These are phyloP conservation scores for Halictus quadricinctus DNA, from an alignment of 2,888 invertebrate genomes.

Conservation along the genomic window DNA sequence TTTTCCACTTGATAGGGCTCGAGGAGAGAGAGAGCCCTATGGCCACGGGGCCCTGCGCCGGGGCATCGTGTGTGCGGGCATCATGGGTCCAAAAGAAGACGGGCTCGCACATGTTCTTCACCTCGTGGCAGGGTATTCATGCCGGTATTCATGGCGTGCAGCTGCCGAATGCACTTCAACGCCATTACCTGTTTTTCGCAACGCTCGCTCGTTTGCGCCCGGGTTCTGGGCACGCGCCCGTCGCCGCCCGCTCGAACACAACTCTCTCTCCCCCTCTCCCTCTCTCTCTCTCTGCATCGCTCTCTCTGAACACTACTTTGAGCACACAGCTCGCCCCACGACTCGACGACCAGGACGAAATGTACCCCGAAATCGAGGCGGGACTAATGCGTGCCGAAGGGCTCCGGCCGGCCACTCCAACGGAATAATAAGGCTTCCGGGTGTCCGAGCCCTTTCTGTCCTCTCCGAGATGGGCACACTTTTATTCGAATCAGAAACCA, in stretches of 20 bases:
- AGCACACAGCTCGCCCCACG: not conserved
- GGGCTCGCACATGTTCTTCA: slow-evolving; percentile 71
- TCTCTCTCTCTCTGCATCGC: not conserved
- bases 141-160: slow-evolving; percentile 73
- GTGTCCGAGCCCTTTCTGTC: slow-evolving; percentile 20
- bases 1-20: slow-evolving; percentile 68
- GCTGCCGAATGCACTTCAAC: slow-evolving; percentile 78
- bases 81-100: slow-evolving; percentile 69
- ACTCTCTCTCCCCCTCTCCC: not conserved
- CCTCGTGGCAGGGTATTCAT: slow-evolving; percentile 72
- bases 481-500: slow-evolving; percentile 4
- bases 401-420: slow-evolving; percentile 24
- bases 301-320: not conserved
- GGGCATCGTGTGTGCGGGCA: slow-evolving; percentile 63
- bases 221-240: slow-evolving; percentile 65
- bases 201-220: slow-evolving; percentile 63
- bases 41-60: slow-evolving; percentile 12
- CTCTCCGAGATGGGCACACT: not conserved
- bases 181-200: slow-evolving; percentile 76
- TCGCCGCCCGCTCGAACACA: slow-evolving; percentile 9
- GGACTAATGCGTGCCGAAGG: slow-evolving; percentile 44
- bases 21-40: slow-evolving; percentile 28
- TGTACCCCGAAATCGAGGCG: slow-evolving; percentile 53
- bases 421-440: slow-evolving; percentile 60
- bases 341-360: slow-evolving; percentile 30